Percentiles rank a stretch among this genome's conserved stretches.
These are phyloP conservation scores for Anguilla marmorata DNA, from an alignment of 2,797 vertebrate species.

Conservation along the genomic window DNA sequence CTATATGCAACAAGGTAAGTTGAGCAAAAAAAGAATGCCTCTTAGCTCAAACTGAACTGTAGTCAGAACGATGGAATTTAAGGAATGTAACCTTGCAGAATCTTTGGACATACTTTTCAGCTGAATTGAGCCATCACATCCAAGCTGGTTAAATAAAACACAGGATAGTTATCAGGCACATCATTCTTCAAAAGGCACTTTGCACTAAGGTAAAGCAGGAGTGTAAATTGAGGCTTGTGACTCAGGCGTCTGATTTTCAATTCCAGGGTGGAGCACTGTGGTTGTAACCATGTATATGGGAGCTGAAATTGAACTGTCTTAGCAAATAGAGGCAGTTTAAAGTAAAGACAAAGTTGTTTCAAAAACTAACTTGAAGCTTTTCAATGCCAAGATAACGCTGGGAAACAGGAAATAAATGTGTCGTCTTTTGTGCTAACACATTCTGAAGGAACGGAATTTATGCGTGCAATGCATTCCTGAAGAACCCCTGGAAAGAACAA, in stretches of 20 bases:
- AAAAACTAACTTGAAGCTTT: neutral
- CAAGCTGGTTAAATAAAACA: neutral
- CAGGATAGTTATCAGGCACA: neutral
- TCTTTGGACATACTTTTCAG: neutral
- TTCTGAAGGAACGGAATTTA: neutral
- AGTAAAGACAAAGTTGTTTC: neutral
- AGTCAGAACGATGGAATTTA: neutral
- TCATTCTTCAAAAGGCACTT: neutral
- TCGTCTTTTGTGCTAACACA: neutral
- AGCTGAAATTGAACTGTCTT: neutral
- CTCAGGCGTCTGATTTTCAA: neutral
- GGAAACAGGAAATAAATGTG: neutral
- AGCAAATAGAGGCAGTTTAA: neutral
- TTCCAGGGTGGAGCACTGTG: neutral
- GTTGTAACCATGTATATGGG: neutral
- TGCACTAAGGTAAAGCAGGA: neutral
- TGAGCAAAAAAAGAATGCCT: neutral
- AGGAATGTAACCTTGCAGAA: neutral
- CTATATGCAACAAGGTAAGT: neutral
- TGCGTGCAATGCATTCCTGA: neutral
- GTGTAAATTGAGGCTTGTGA: neutral
- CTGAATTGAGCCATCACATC: neutral
- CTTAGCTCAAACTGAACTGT: neutral
- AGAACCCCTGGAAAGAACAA: neutral
- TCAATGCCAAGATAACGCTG: neutral